Evolutionary conservation across 2,888 invertebrate genomes (phyloP).

Genomic region (Eutolmus rufibarbis): DNA sequence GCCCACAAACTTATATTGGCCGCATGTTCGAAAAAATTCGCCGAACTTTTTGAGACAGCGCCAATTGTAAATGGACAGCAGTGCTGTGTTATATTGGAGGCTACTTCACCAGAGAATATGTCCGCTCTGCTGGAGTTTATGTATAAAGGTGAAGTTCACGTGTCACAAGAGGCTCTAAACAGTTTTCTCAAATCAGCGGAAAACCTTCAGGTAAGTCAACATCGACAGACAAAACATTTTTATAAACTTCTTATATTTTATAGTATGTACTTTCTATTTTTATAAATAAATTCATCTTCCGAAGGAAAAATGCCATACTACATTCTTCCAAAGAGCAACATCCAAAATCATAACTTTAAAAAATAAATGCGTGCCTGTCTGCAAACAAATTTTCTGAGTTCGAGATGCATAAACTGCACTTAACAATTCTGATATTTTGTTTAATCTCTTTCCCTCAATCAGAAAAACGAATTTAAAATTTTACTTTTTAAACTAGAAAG

Average conservation of each 20-base stretch:
- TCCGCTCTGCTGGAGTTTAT: slow-evolving; percentile 89
- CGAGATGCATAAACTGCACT: no score
- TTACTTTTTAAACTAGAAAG: no score
- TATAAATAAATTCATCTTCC: no score
- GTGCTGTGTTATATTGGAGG: slow-evolving; percentile 87
- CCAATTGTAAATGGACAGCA: slow-evolving; percentile 74
- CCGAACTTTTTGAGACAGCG: slow-evolving; percentile 88
- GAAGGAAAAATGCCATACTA: no score
- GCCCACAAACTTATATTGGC: slow-evolving; percentile 91
- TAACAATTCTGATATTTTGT: no score
- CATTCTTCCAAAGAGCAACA: no score
- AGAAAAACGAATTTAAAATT: no score
- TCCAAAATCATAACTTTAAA: no score
- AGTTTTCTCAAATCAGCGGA: slow-evolving; percentile 92
- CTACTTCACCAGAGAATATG: slow-evolving; percentile 89
- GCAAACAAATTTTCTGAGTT: no score
- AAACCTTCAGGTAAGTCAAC: slow-evolving; percentile 73
- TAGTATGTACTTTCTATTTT: background rate
- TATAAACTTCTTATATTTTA: no score
- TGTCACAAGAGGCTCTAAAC: slow-evolving; percentile 88
- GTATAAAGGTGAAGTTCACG: slow-evolving; percentile 94
- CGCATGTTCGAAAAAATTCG: slow-evolving; percentile 92
- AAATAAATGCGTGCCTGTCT: no score
- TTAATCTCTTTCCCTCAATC: no score
- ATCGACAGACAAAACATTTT: background rate